These are phyloP conservation scores for Drosophila borealis DNA, from an alignment of 2,888 invertebrate genomes.

Conservation along the genomic window DNA sequence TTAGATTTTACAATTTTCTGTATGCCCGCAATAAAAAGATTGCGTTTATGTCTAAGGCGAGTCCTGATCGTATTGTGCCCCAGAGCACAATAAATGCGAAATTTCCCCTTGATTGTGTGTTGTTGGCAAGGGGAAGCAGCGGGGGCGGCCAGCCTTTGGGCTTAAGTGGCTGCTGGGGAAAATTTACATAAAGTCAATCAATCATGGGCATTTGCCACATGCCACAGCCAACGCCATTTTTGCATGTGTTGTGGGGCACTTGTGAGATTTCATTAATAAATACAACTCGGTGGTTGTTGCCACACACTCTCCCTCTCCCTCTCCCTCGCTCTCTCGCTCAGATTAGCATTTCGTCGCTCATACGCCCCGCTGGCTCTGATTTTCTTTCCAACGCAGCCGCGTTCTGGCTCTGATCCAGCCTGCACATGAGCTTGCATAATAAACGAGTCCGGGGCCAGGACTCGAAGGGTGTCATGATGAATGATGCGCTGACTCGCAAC, in stretches of 20 bases:
- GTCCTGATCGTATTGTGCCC: slow-evolving; percentile 58
- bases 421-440: slow-evolving; percentile 81
- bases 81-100: slow-evolving; percentile 68
- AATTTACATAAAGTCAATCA: slow-evolving; percentile 81
- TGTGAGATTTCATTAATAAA: slow-evolving; percentile 77
- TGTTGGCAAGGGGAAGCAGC: neutral
- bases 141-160: slow-evolving; percentile 1
- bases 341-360: slow-evolving; percentile 79
- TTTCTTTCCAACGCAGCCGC: slow-evolving; percentile 14
- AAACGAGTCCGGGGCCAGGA: slow-evolving; percentile 60
- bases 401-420: neutral
- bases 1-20: slow-evolving; percentile 72
- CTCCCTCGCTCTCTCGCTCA: slow-evolving; percentile 3
- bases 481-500: slow-evolving; percentile 62
- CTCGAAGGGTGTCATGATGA: slow-evolving; percentile 78
- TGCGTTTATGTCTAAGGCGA: slow-evolving; percentile 46
- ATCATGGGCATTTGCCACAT: slow-evolving; percentile 68
- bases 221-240: slow-evolving; percentile 61
- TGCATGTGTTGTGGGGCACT: slow-evolving; percentile 68
- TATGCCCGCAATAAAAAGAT: slow-evolving; percentile 51
- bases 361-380: slow-evolving; percentile 60
- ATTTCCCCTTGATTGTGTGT: slow-evolving; percentile 56
- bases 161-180: slow-evolving; percentile 67
- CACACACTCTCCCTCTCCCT: neutral
- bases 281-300: slow-evolving; percentile 27